Evolutionary conservation across 2,797 vertebrate genomes (phyloP).

Genomic region (Pipistrellus nathusii): DNA sequence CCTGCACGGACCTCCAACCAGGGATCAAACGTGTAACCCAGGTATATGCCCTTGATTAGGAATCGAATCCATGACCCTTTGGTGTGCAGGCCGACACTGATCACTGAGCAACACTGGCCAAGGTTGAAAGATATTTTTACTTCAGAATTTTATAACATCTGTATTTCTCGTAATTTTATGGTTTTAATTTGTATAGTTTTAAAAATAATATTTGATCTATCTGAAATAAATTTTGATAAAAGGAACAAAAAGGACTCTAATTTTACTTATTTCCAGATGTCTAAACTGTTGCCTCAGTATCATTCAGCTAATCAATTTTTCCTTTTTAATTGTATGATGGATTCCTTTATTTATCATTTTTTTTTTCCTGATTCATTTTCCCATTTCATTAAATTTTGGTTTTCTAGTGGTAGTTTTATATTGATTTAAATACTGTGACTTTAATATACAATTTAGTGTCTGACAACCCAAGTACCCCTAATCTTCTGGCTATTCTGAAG

Average conservation of each 20-base stretch:
- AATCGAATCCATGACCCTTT: too few species aligned
- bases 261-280: conserved; percentile 43
- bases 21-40: too few species aligned
- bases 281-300: neutral
- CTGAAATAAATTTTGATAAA: conserved; percentile 5
- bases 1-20: too few species aligned
- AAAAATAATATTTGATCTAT: conserved; percentile 21
- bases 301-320: neutral
- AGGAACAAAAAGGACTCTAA: neutral
- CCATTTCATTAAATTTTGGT: conserved; percentile 22
- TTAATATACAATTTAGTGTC: neutral
- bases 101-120: too few species aligned
- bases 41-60: too few species aligned
- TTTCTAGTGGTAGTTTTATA: conserved; percentile 14
- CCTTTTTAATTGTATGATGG: neutral
- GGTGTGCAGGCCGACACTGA: too few species aligned
- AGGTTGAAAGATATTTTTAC: neutral
- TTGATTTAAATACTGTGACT: neutral
- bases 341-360: neutral
- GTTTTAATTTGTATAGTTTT: conserved; percentile 5
- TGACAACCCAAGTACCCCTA: neutral
- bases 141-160: conserved; percentile 12
- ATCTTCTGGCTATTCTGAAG: neutral
- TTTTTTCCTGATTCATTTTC: neutral
- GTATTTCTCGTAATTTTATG: conserved; percentile 9